Evolutionary conservation across 2,113 vertebrate genomes (phyloP).

Genomic region (Phaethornis superciliosus): DNA sequence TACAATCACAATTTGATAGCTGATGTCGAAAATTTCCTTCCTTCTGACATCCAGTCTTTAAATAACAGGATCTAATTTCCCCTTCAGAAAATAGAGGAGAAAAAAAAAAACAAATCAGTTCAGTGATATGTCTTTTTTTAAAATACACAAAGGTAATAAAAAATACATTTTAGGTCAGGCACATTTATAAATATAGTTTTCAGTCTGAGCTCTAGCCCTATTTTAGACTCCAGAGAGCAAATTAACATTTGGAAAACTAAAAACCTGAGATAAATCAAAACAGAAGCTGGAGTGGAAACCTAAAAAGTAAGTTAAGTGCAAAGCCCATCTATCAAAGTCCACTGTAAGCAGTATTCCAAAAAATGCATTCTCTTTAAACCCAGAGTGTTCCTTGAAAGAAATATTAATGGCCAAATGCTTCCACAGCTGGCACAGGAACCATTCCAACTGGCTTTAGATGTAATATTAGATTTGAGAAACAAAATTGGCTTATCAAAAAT

Average conservation of each 20-base stretch:
- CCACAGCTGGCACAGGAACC: background rate
- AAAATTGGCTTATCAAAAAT: background rate
- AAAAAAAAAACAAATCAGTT: background rate
- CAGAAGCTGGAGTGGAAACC: background rate
- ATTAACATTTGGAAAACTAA: background rate
- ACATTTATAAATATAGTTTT: background rate
- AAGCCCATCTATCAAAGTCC: background rate
- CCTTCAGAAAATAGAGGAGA: conserved; percentile 58
- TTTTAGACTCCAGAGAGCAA: background rate
- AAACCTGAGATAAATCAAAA: background rate
- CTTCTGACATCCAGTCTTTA: conserved; percentile 78
- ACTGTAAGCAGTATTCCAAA: background rate
- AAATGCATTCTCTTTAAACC: background rate
- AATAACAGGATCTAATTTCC: conserved; percentile 78
- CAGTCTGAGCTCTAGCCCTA: background rate
- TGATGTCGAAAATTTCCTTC: conserved; percentile 69
- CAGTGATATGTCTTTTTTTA: background rate
- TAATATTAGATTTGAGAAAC: background rate
- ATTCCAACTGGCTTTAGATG: background rate
- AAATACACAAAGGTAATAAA: background rate
- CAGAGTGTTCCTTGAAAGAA: background rate
- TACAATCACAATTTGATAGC: conserved; percentile 55
- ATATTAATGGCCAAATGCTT: background rate
- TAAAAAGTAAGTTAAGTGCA: background rate
- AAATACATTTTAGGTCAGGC: background rate